These are phyloP conservation scores for Caenorhabditis becei DNA, from an alignment of 2,888 invertebrate genomes.

Conservation along the genomic window DNA sequence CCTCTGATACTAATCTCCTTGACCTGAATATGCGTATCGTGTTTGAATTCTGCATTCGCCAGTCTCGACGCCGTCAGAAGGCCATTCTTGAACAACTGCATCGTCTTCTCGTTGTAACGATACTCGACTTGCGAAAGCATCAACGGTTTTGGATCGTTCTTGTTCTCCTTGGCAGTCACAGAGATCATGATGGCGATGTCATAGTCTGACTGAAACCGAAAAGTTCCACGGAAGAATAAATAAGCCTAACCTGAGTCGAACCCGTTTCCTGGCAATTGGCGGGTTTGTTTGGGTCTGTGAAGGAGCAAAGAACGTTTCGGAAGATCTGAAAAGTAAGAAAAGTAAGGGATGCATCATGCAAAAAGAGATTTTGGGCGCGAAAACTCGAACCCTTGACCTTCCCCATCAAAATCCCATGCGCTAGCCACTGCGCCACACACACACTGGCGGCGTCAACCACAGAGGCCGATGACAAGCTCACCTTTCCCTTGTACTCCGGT, in stretches of 20 bases:
- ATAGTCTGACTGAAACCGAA: too few species aligned
- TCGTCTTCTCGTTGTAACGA: constrained; percentile 16
- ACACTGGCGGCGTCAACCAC: too few species aligned
- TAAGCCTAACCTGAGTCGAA: too few species aligned
- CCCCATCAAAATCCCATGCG: not conserved
- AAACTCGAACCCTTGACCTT: not conserved
- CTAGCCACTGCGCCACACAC: too few species aligned
- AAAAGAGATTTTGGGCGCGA: not conserved
- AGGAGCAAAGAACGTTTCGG: constrained; percentile 9
- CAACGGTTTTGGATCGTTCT: constrained; percentile 15
- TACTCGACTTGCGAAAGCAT: constrained; percentile 18
- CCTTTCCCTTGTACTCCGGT: not conserved
- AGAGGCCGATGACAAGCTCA: too few species aligned
- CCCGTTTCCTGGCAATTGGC: too few species aligned
- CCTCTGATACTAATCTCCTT: not conserved
- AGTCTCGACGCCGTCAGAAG: not conserved
- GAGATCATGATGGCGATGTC: not conserved
- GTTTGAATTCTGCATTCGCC: not conserved
- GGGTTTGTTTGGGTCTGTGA: not conserved
- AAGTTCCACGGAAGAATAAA: too few species aligned
- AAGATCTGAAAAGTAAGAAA: constrained; percentile 22
- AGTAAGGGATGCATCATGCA: not conserved
- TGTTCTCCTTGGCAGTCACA: not conserved
- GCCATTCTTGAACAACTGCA: constrained; percentile 10
- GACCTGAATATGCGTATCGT: constrained; percentile 12